These are phyloP conservation scores for Lepus oiostolus DNA, from an alignment of 2,797 vertebrate genomes.

Conservation along the genomic window DNA sequence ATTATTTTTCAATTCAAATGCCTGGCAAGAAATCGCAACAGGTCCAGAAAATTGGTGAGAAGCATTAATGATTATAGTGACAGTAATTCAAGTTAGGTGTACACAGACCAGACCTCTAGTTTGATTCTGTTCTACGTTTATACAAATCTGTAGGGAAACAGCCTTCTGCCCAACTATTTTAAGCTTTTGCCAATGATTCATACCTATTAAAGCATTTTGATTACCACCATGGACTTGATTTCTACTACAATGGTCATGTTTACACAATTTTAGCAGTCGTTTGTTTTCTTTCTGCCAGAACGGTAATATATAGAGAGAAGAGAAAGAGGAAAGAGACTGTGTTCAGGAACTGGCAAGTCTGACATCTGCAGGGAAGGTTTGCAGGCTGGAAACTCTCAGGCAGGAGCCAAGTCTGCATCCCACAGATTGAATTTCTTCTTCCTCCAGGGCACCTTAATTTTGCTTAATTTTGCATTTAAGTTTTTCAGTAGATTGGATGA, in stretches of 20 bases:
- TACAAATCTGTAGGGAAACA: background rate
- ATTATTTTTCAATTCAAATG: background rate
- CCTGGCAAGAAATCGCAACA: background rate
- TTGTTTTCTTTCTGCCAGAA: background rate
- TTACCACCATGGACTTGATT: background rate
- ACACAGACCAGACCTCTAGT: background rate
- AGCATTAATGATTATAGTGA: background rate
- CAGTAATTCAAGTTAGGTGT: background rate
- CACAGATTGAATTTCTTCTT: background rate
- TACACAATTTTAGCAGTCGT: background rate
- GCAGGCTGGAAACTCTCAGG: background rate
- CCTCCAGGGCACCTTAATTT: background rate
- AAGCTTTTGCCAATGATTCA: background rate
- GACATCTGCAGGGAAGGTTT: background rate
- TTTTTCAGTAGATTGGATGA: background rate
- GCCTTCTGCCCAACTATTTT: background rate
- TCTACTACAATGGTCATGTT: background rate
- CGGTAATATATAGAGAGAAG: background rate
- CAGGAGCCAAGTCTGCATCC: background rate
- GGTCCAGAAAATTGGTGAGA: background rate
- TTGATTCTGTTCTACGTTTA: background rate
- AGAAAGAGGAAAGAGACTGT: background rate
- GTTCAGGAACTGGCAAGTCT: background rate
- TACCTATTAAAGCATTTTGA: slow-evolving; percentile 3
- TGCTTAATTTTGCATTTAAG: background rate